These are phyloP conservation scores for Heliothis peltigera DNA, from an alignment of 2,888 invertebrate genomes.

Conservation along the genomic window DNA sequence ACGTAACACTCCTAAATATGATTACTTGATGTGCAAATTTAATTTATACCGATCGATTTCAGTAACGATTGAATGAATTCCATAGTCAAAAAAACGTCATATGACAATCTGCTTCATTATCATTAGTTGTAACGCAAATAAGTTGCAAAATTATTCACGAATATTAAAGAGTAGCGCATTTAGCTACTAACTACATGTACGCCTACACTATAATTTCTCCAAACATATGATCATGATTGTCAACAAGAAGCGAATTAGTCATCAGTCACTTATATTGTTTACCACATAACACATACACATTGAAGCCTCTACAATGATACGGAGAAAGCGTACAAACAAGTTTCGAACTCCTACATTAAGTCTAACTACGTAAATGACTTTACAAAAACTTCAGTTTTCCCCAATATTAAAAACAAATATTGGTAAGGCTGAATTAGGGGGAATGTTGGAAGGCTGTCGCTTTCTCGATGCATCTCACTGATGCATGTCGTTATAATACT, in stretches of 20 bases:
- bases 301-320: conserved; percentile 33
- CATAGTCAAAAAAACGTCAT: not conserved
- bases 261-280: conserved; percentile 42
- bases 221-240: conserved; percentile 13
- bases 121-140: not conserved
- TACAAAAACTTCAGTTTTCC: conserved; percentile 34
- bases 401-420: conserved; percentile 58
- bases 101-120: not conserved
- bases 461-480: conserved; percentile 86
- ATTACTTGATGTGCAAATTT: conserved; percentile 9
- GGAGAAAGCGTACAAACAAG: conserved; percentile 56
- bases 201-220: conserved; percentile 40
- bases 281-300: conserved; percentile 39
- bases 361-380: conserved; percentile 26
- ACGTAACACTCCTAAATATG: no score
- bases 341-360: conserved; percentile 38
- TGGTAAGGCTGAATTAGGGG: conserved; percentile 37
- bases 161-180: not conserved
- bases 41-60: not conserved
- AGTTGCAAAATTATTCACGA: conserved; percentile 6
- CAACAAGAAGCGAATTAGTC: conserved; percentile 38
- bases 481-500: conserved; percentile 83
- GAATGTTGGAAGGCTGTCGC: conserved; percentile 61
- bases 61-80: not conserved
- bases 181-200: not conserved